These are phyloP conservation scores for Leptestheria dahalacensis DNA, from an alignment of 1,140 invertebrate species.

Conservation along the genomic window DNA sequence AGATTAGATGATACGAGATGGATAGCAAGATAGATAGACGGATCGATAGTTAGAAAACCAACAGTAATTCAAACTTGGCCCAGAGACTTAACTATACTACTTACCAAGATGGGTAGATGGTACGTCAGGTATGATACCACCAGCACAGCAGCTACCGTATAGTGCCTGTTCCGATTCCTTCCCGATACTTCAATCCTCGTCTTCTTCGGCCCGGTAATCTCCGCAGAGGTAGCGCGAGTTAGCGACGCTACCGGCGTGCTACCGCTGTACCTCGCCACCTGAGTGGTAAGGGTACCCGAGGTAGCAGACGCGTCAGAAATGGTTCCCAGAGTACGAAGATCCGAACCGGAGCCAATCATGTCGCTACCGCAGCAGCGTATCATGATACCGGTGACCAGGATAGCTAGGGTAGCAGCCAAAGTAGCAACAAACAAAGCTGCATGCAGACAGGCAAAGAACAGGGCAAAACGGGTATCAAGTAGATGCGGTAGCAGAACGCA, in stretches of 20 bases:
- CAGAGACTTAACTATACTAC: conserved; percentile 21
- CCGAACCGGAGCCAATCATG: conserved; percentile 9
- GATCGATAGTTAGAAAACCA: too few species aligned
- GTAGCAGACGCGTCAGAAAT: conserved; percentile 19
- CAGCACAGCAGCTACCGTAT: conserved; percentile 32
- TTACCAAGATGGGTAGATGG: conserved; percentile 39
- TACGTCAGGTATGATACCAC: conserved; percentile 36
- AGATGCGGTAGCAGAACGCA: conserved; percentile 33
- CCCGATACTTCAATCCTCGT: conserved; percentile 13
- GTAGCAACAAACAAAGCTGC: conserved; percentile 28
- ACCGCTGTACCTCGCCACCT: not conserved
- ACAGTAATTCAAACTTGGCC: too few species aligned
- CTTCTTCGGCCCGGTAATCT: not conserved
- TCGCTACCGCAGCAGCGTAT: not conserved
- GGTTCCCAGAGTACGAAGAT: conserved; percentile 16
- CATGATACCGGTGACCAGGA: conserved; percentile 18
- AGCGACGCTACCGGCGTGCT: not conserved
- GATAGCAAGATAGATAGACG: too few species aligned
- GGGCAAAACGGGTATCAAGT: conserved; percentile 32
- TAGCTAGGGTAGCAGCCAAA: conserved; percentile 22
- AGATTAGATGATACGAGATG: too few species aligned
- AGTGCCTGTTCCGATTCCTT: conserved; percentile 23
- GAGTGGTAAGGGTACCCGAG: conserved; percentile 14
- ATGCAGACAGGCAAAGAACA: conserved; percentile 35
- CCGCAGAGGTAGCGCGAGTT: not conserved